Conservation (phyloP, 2,888 invertebrate species). For the Cataglyphis albicans region DNA sequence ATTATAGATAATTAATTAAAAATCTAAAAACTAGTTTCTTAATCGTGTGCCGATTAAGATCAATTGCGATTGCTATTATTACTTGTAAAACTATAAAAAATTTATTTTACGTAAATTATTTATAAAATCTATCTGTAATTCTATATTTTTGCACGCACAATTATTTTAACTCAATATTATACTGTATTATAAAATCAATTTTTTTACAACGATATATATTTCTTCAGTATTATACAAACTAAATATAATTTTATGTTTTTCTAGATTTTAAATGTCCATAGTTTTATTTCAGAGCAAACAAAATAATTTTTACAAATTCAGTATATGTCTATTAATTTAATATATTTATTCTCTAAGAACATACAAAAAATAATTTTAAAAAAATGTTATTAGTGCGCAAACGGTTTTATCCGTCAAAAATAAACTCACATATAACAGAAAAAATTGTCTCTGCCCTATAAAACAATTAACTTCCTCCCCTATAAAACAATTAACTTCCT, state of each 20-base stretch:
- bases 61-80: conserved; percentile 16
- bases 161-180: not conserved
- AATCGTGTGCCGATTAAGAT: conserved; percentile 5
- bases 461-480: not conserved
- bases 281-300: not conserved
- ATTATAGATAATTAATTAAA: conserved; percentile 8
- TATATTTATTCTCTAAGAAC: not conserved
- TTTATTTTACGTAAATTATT: not conserved
- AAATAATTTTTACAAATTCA: not conserved
- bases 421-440: not conserved
- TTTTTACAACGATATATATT: not conserved
- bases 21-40: conserved; percentile 8
- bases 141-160: not conserved
- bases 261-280: not conserved
- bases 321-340: not conserved
- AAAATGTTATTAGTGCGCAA: not conserved
- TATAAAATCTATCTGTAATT: conserved; percentile 26
- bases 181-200: conserved; percentile 3
- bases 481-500: not conserved
- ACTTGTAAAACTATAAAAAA: not conserved
- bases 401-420: conserved; percentile 7
- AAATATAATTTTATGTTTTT: not conserved
- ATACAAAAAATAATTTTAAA: not conserved
- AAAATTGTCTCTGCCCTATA: conserved; percentile 15
- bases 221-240: not conserved